Evolutionary conservation across 2,888 invertebrate genomes (phyloP).

Genomic region (Trilocha varians): DNA sequence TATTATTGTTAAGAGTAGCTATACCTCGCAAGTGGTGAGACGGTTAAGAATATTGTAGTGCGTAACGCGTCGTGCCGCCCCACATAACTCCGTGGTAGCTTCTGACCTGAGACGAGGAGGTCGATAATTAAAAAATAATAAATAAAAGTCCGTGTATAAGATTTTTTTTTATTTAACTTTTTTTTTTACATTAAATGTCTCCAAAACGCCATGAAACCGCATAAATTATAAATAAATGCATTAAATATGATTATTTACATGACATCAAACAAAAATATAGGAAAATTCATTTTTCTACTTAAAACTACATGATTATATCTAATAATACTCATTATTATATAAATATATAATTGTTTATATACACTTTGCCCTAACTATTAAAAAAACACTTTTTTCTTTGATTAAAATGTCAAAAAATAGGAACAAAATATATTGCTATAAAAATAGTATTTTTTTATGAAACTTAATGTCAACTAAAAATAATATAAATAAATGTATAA

Average conservation of each 20-base stretch:
- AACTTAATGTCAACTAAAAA: no score
- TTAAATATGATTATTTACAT: conserved; percentile 1
- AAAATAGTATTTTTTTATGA: neutral
- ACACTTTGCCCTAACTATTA: neutral
- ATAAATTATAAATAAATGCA: conserved; percentile 5
- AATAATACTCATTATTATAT: conserved; percentile 50
- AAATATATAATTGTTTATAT: conserved; percentile 8
- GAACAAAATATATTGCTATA: neutral
- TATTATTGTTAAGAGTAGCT: no score
- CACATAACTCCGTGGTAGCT: no score
- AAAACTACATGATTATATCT: conserved; percentile 40
- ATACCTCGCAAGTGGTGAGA: no score
- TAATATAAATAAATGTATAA: no score
- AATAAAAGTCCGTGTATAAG: no score
- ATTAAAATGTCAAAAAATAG: neutral
- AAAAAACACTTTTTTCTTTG: neutral
- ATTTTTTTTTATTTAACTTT: neutral
- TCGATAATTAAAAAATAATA: no score
- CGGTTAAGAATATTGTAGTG: no score
- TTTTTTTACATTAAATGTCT: conserved; percentile 1
- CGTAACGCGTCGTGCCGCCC: no score
- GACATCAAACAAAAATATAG: neutral
- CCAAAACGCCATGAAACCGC: conserved; percentile 2
- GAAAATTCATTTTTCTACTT: conserved; percentile 40
- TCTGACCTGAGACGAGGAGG: no score